Evolutionary conservation across 2,113 vertebrate genomes (phyloP), one percentile per base, ranked within the genome.

Genomic region (Dipodomys spectabilis): DNA sequence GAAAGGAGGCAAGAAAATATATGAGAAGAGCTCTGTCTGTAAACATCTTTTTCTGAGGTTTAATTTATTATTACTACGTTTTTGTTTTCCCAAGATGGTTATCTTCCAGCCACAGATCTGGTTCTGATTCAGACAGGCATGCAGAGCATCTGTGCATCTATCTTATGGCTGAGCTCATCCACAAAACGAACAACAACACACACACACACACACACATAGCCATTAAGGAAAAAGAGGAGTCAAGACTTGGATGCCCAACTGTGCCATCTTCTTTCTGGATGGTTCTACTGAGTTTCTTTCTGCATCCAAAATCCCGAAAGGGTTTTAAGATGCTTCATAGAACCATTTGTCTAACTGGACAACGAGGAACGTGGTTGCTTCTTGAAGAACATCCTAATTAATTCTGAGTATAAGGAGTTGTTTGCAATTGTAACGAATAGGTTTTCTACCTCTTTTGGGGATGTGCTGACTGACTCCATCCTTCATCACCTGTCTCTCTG

Each of bases 271-370:
- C 75, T 90, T 87, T 82, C 92, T 82, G 88, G 92, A 93, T 97
- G 91, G 94, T 95, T 92, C 91, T 69, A 86, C 7, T 27, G 86
- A 93, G 72, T 93, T 96, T 97, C 96, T 92, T 97, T 94, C 96
- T 95, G 75, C 87, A 64, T 82, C 93, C 94, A 87, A 95, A 94
- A 95, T 57, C 72, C 85, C 86, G 86, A 82, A 78, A 93, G 79
- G 80, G 72, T 92, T 97, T 13, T 93, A 60, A 95, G 80, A 82
- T 74, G 85, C 90, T 84, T 79, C 79, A n/a, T 20, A 28, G 45
- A 45, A 39, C 88, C 81, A 73, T 86, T 13, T 93, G 62, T 88
- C 49, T 95, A 72, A 90, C 39, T 79, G 95, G 95, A 81, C 88
- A 71, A 92, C 64, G 84, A 97, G 85, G 79, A 96, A 96, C 75